Percentiles rank a stretch among this genome's conserved stretches.
Evolutionary conservation across 1,140 invertebrate genomes (phyloP).

Genomic region (Oncopodura yosiiana): DNA sequence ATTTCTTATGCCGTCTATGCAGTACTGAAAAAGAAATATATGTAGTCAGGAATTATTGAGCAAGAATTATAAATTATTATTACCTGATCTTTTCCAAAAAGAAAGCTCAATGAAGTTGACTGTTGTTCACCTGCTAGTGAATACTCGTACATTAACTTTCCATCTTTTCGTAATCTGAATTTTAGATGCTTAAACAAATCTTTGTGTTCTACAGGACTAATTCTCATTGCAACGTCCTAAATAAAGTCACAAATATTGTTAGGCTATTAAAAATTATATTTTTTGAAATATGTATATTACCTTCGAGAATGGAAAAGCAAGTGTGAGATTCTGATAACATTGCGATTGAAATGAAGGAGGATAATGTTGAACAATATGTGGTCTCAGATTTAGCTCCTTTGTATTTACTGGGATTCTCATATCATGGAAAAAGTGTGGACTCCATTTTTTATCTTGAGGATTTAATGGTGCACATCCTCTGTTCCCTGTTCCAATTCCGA

Average conservation of each 20-base stretch:
- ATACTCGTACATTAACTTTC: slow-evolving; percentile 18
- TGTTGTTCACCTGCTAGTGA: slow-evolving; percentile 2
- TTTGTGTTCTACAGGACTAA: slow-evolving; percentile 3
- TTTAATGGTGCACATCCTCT: slow-evolving; percentile 12
- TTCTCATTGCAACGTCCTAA: slow-evolving; percentile 1
- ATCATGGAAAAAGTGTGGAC: slow-evolving; percentile 6
- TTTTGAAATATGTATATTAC: too few relatives aligned
- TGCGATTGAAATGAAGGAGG: slow-evolving; percentile 13
- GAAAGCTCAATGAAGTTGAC: neutral
- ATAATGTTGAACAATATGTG: slow-evolving; percentile 20
- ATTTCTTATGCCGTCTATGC: slow-evolving; percentile 16
- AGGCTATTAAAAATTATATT: too few relatives aligned
- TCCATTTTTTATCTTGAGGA: slow-evolving; percentile 8
- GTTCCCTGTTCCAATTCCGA: slow-evolving; percentile 3
- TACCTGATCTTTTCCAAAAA: slow-evolving; percentile 7
- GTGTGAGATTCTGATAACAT: slow-evolving; percentile 20
- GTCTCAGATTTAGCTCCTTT: slow-evolving; percentile 4
- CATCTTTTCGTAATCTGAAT: slow-evolving; percentile 17
- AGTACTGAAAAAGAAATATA: too few relatives aligned
- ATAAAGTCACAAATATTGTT: too few relatives aligned
- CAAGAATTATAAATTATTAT: too few relatives aligned
- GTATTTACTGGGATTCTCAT: slow-evolving; percentile 6
- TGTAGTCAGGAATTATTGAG: too few relatives aligned
- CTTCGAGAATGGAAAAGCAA: slow-evolving; percentile 21
- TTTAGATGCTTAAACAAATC: slow-evolving; percentile 16